Evolutionary conservation across 2,113 vertebrate species (phyloP).

Genomic region (Poecile atricapillus): DNA sequence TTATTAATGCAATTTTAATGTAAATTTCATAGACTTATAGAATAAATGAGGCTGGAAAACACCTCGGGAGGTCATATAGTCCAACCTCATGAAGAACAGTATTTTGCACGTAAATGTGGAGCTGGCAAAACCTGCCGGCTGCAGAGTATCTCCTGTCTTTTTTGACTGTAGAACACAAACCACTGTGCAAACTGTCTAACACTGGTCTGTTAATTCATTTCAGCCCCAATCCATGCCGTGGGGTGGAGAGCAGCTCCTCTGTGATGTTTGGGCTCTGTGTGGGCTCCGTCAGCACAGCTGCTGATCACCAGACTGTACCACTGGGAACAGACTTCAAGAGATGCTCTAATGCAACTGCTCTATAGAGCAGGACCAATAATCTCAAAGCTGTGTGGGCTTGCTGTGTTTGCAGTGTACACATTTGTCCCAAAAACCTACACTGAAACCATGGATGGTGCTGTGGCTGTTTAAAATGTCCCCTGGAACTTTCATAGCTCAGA

Average conservation of each 20-base stretch:
- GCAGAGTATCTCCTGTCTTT: neutral
- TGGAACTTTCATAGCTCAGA: neutral
- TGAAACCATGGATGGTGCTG: neutral
- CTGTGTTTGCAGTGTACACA: neutral
- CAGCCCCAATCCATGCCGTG: neutral
- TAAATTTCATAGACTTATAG: neutral
- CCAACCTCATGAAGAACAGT: neutral
- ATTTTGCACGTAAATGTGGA: neutral
- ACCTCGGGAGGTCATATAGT: neutral
- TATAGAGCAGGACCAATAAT: neutral
- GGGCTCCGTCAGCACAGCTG: neutral
- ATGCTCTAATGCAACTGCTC: neutral
- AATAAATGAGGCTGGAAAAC: slow-evolving; percentile 5
- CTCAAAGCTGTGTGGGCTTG: neutral
- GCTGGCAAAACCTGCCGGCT: neutral
- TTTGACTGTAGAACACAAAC: neutral
- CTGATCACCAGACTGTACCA: neutral
- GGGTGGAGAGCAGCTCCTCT: neutral
- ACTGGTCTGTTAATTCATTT: neutral
- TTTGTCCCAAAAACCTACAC: neutral
- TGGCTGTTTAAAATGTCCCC: neutral
- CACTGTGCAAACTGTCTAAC: neutral
- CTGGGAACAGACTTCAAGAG: neutral
- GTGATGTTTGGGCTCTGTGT: neutral
- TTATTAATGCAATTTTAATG: neutral